Evolutionary conservation across 2,113 vertebrate species (phyloP), one percentile per base, ranked within the genome.

Genomic region (Notarius lentiginosus): DNA sequence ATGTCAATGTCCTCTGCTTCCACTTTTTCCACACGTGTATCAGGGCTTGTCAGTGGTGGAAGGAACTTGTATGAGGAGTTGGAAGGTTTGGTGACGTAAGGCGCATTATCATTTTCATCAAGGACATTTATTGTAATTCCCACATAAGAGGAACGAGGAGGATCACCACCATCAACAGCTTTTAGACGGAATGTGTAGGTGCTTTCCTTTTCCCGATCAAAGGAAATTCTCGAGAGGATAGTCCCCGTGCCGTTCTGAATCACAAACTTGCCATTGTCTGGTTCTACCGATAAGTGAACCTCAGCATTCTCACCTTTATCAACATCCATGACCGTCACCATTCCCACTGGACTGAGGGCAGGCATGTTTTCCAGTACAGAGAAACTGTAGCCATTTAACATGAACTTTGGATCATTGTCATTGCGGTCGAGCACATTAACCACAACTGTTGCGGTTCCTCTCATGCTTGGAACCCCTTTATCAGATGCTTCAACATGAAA

Each of bases 381-480:
- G 93, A 99, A 99, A 92, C 97, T 99, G 93, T 99, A 99, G 92
- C 96, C 96, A 0, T 94, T 97, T 60, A 99, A 92, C 97, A 98
- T 99, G 85, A 99, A 99, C 88, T 98, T 98, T 70, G 98, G 98
- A 91, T 99, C 97, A 0, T 99, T 99, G 95, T 99, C 98, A 49
- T 99, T 99, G 90, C 97, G 96, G 91, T 99, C 98, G 87, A 98
- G 94, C 76, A 99, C 96, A 0, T 96, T 98, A 84, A 99, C 90
- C 24, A 96, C 94, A 82, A 99, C 96, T 0, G 97, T 98, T 0
- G 98, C 96, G 0, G 98, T 99, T 84, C 98, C 98, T 55, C 96
- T 97, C 87, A 97, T 95, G 91, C 96, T 97, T 17, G 98, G 97
- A 41, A 95, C 94, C 12, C 98, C 98, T 70, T 98, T 97, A 91